Conservation (phyloP, 2,113 vertebrate genomes). For the Herpetotheres cachinnans region DNA sequence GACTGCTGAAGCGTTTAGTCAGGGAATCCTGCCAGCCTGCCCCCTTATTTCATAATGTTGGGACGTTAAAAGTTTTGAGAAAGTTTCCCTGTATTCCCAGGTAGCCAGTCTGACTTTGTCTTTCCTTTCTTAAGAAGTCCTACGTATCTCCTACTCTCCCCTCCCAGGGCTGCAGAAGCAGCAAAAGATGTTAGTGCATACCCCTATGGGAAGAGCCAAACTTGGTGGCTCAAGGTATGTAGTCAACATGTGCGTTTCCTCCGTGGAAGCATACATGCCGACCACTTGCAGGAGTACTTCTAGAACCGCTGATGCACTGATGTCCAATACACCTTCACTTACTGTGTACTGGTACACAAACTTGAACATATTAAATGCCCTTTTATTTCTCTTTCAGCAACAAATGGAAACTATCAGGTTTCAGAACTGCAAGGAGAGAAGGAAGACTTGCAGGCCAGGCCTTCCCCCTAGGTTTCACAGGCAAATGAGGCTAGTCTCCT, state of each 20-base stretch:
- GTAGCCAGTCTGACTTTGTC: neutral
- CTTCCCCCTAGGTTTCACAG: neutral
- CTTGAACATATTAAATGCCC: neutral
- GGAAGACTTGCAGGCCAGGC: neutral
- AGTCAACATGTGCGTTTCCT: fast-evolving
- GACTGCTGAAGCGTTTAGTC: neutral
- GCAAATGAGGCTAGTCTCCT: neutral
- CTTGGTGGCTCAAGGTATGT: neutral
- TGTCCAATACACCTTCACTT: neutral
- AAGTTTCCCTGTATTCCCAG: neutral
- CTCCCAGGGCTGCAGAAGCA: neutral
- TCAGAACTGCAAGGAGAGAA: neutral
- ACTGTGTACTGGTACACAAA: neutral
- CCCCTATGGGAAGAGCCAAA: neutral
- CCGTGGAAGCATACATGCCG: fast-evolving
- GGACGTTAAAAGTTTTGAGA: neutral
- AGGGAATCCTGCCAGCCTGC: neutral
- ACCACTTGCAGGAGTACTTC: neutral
- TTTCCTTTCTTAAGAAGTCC: neutral
- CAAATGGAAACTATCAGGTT: neutral
- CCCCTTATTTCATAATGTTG: neutral
- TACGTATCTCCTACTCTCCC: neutral
- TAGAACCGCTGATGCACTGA: neutral
- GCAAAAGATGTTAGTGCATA: neutral
- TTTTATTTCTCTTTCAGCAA: neutral